Conservation (phyloP, 1,140 invertebrate genomes). For the Drosophila murphyi region DNA sequence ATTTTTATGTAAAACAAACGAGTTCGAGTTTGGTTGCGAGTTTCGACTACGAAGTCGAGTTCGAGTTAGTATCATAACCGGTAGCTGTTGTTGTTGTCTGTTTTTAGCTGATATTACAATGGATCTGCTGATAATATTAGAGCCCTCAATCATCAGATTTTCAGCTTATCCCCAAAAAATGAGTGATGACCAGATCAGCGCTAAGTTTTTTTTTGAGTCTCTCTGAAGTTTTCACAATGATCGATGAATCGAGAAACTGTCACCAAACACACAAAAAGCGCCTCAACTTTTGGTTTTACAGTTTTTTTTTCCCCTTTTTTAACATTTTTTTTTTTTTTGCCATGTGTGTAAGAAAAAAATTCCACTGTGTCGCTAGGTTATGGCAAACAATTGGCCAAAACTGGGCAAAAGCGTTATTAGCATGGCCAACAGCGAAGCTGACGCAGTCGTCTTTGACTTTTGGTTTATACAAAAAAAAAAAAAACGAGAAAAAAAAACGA, state of each 20-base stretch:
- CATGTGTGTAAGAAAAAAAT: constrained; percentile 45
- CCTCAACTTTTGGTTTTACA: constrained; percentile 19
- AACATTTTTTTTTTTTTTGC: constrained; percentile 4
- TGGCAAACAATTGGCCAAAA: constrained; percentile 71
- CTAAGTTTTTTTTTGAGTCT: constrained; percentile 11
- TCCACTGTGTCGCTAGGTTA: constrained; percentile 64
- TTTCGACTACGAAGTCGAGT: constrained; percentile 16
- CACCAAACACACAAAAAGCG: constrained; percentile 48
- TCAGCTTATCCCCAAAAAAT: constrained; percentile 1
- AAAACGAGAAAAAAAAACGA: constrained; percentile 29
- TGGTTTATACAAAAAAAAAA: constrained; percentile 65
- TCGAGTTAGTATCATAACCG: constrained; percentile 52
- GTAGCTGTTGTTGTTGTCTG: constrained; percentile 44
- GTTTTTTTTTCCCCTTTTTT: constrained; percentile 9
- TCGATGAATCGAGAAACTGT: constrained; percentile 72
- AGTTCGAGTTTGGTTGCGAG: constrained; percentile 45
- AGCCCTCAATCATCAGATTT: constrained; percentile 20
- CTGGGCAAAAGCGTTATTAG: constrained; percentile 59
- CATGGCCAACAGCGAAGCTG: constrained; percentile 62
- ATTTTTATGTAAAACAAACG: constrained; percentile 80
- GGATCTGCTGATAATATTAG: constrained; percentile 29
- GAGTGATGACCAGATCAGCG: not conserved
- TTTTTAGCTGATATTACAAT: constrained; percentile 25
- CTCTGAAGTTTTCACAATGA: constrained; percentile 40
- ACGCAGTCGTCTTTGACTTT: constrained; percentile 55